Percentiles rank a stretch among this genome's conserved stretches.
Conservation (phyloP, 1,140 invertebrate genomes). For the Saxidomus purpurata region DNA sequence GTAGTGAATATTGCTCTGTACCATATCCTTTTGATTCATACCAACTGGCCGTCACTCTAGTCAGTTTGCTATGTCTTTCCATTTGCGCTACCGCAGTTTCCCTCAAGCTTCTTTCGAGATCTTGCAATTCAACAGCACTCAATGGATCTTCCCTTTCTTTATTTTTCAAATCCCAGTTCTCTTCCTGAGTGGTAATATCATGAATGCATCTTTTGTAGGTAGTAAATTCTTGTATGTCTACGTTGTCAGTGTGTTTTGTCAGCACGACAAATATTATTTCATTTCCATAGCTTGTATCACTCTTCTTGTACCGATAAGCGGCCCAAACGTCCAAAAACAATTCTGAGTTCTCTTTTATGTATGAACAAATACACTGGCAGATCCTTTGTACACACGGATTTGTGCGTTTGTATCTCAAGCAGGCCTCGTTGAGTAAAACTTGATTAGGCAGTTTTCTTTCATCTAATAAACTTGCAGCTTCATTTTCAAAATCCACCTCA, state of each 20-base stretch:
- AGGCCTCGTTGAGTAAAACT: background rate
- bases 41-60: background rate
- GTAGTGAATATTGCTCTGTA: background rate
- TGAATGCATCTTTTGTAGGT: background rate
- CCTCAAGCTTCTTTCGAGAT: background rate
- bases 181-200: background rate
- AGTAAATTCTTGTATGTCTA: background rate
- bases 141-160: background rate
- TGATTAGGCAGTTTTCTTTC: background rate
- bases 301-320: background rate
- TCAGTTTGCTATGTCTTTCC: background rate
- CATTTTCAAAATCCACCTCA: background rate
- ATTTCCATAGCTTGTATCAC: background rate
- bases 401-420: background rate
- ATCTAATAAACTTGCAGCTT: background rate
- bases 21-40: background rate
- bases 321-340: background rate
- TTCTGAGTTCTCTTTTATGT: background rate
- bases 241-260: background rate
- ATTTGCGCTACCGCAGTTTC: background rate
- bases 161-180: background rate
- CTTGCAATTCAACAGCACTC: background rate
- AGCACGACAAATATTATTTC: background rate
- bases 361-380: background rate
- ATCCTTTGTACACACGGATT: background rate